Evolutionary conservation across 2,113 vertebrate genomes (phyloP), one percentile per base, ranked within the genome.

Genomic region (Zosterops japonicus): DNA sequence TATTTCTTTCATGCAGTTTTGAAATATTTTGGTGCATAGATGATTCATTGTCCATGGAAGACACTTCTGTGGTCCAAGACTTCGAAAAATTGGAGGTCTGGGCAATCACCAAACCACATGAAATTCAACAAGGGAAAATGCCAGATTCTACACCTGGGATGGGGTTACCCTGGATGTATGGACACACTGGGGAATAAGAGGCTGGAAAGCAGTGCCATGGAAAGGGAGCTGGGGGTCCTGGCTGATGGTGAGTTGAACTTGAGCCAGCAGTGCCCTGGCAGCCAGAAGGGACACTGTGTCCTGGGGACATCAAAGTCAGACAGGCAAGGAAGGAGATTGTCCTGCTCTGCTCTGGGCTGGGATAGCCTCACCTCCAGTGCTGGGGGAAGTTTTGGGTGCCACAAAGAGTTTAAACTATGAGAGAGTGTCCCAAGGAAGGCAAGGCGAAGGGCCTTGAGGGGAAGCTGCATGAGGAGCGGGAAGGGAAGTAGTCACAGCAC

Each of bases 171-270:
- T 60, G 63, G 22, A 14, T 59, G 25, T 19, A 39, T 0, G 1
- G 36, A 36, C 63, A 46, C 18, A 12, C 22, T 28, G 23, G 33
- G 11, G 18, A 53, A n/a, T 23, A 22, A 53, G 63, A 52, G 55
- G 18, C 8, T 69, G 36, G 11, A 36, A 12, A 36, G 11, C 12
- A 39, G 46, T 2, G 4, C 11, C 11, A 5, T 1, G 5, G 23
- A 60, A 68, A 46, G 3, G 22, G 12, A 33, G 1, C 9, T 61
- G 39, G 12, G 17, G 4, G 1, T 23, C 5, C 33, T 60, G 72
- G 9, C 2, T 1, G 1, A 8, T 36, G 53, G 21, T 1, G 31
- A 86, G 27, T 0, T 69, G 46, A 28, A 39, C 9, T 2, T 2
- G 14, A 60, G 1, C 1, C 33, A 78, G 55, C 22, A 0, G 0